phyloP scores from a whole-genome alignment of 2,797 vertebrate genomes.

The Amniataba percoides region DNA sequence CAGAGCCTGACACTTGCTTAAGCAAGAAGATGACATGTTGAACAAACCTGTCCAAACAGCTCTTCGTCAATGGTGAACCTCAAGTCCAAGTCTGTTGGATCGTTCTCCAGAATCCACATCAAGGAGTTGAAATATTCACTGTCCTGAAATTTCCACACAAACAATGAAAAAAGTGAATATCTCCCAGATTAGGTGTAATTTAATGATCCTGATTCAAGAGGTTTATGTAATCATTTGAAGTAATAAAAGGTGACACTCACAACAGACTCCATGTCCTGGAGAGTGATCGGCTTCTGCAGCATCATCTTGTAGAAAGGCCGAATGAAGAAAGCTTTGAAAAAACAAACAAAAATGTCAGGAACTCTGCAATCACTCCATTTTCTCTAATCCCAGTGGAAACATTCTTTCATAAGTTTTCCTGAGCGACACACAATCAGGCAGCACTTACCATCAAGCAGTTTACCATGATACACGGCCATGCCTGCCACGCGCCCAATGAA shows the following conservation, averaged over 20 bases:
- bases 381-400: not conserved
- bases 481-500: constrained; percentile 98
- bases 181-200: not conserved
- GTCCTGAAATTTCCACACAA: constrained; percentile 84
- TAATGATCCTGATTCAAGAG: not conserved
- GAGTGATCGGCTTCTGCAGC: constrained; percentile 94
- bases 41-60: constrained; percentile 94
- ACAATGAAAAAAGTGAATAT: not conserved
- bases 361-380: not conserved
- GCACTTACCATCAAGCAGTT: constrained; percentile 93
- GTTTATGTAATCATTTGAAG: not conserved
- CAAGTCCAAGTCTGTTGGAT: constrained; percentile 94
- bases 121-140: constrained; percentile 97
- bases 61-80: constrained; percentile 96
- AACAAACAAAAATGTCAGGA: constrained; percentile 27
- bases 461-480: constrained; percentile 98
- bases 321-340: constrained; percentile 93
- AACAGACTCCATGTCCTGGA: constrained; percentile 98
- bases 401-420: not conserved
- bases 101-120: constrained; percentile 97
- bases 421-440: not conserved
- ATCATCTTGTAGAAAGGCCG: constrained; percentile 99
- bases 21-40: not conserved
- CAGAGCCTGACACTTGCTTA: not conserved
- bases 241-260: constrained; percentile 81